Evolutionary conservation across 2,888 invertebrate species (phyloP).

Genomic region (Lysandra coridon): DNA sequence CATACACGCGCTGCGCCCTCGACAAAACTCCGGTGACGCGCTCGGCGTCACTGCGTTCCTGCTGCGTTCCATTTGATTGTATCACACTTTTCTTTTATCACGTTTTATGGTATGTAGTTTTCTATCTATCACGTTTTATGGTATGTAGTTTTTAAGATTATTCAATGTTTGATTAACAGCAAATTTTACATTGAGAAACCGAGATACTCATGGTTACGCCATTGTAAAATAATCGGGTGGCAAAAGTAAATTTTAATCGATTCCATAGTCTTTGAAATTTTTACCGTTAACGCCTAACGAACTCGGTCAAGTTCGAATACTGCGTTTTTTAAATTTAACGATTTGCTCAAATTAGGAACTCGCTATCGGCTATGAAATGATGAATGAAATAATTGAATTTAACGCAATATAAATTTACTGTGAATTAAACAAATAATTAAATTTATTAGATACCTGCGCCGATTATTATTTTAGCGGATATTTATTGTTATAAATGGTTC

Average conservation of each 20-base stretch:
- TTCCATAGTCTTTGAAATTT: neutral
- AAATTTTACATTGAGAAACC: neutral
- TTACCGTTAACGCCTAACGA: neutral
- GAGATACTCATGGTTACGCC: neutral
- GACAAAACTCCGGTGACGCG: conserved; percentile 36
- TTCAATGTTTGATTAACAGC: neutral
- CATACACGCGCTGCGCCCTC: conserved; percentile 54
- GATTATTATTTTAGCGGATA: conserved; percentile 25
- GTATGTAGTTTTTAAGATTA: neutral
- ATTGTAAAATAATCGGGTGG: no score
- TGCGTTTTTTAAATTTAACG: neutral
- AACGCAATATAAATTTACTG: neutral
- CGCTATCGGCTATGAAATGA: neutral
- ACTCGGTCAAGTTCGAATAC: neutral
- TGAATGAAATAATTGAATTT: neutral
- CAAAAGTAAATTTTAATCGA: no score
- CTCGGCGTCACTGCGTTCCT: neutral
- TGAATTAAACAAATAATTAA: conserved; percentile 18
- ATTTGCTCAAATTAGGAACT: neutral
- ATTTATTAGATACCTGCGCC: neutral
- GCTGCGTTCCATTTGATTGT: neutral
- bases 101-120: neutral
- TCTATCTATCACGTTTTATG: neutral
- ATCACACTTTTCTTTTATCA: conserved; percentile 2
- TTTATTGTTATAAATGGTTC: conserved; percentile 23